These are phyloP conservation scores for Drosophila diplacantha DNA, from an alignment of 2,888 invertebrate genomes.

Conservation along the genomic window DNA sequence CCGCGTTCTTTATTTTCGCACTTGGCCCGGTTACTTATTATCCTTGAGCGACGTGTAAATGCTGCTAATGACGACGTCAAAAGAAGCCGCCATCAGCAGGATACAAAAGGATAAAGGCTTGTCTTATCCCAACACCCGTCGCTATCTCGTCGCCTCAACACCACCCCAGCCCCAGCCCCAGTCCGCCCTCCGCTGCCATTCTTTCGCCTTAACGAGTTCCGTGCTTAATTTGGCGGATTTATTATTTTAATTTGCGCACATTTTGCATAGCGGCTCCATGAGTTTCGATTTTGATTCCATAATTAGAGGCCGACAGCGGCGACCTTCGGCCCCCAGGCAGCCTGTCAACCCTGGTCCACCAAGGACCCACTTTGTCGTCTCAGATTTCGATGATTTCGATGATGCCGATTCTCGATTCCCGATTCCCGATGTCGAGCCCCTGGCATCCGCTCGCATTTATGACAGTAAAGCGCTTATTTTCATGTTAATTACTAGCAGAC, in stretches of 20 bases:
- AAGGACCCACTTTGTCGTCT: neutral
- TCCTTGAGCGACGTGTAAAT: conserved; percentile 69
- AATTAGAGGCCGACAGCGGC: conserved; percentile 46
- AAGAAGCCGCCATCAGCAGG: conserved; percentile 39
- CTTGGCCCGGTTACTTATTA: conserved; percentile 60
- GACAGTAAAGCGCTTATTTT: conserved; percentile 56
- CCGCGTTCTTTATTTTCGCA: conserved; percentile 55
- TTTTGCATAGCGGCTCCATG: conserved; percentile 37
- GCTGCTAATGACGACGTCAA: conserved; percentile 68
- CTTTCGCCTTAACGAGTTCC: conserved; percentile 57
- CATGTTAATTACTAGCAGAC: conserved; percentile 69
- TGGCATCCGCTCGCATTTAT: conserved; percentile 7
- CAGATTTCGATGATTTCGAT: neutral
- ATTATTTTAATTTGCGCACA: conserved; percentile 70
- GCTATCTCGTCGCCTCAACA: neutral
- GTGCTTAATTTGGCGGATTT: conserved; percentile 65
- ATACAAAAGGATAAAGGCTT: conserved; percentile 45
- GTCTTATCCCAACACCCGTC: conserved; percentile 2
- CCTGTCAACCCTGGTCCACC: neutral
- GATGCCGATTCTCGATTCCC: conserved; percentile 1
- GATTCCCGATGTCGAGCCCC: neutral
- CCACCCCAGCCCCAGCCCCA: neutral
- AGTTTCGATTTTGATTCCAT: conserved; percentile 62
- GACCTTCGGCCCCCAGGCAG: conserved; percentile 23
- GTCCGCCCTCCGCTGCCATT: conserved; percentile 1